phyloP scores from a whole-genome alignment of 1,140 invertebrate species.

The Antheraea mylitta region DNA sequence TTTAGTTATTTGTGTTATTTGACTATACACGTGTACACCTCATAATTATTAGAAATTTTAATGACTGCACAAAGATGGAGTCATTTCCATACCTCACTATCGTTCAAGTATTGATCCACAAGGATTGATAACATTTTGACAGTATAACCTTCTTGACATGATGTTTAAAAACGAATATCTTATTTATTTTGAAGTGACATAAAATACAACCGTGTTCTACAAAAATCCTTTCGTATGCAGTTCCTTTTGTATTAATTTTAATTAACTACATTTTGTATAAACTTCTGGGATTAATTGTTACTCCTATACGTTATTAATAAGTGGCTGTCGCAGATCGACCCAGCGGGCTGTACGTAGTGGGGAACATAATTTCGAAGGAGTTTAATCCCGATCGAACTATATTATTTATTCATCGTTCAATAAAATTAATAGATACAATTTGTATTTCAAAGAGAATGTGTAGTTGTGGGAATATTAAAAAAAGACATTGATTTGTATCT shows the following conservation, averaged over 20 bases:
- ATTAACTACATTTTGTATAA: neutral
- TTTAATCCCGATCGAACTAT: neutral
- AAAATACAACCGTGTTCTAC: no score
- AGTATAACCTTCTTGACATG: no score
- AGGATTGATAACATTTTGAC: no score
- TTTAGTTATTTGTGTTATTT: no score
- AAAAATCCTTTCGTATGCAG: no score
- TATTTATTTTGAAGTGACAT: no score
- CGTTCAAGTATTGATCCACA: no score
- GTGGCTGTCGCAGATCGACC: neutral
- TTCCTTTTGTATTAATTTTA: no score
- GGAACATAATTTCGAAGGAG: neutral
- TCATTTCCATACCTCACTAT: no score
- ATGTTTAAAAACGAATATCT: neutral
- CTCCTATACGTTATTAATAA: neutral
- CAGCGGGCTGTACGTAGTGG: neutral
- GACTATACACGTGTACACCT: no score
- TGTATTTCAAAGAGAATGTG: conserved; percentile 21
- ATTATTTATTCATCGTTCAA: neutral
- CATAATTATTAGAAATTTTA: no score
- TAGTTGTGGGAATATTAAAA: conserved; percentile 18
- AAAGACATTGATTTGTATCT: conserved; percentile 18
- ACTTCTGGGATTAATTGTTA: neutral
- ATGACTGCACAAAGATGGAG: no score
- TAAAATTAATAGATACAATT: conserved; percentile 1